These are phyloP conservation scores for Dendrolimus houi DNA, from an alignment of 2,888 invertebrate species.

Conservation along the genomic window DNA sequence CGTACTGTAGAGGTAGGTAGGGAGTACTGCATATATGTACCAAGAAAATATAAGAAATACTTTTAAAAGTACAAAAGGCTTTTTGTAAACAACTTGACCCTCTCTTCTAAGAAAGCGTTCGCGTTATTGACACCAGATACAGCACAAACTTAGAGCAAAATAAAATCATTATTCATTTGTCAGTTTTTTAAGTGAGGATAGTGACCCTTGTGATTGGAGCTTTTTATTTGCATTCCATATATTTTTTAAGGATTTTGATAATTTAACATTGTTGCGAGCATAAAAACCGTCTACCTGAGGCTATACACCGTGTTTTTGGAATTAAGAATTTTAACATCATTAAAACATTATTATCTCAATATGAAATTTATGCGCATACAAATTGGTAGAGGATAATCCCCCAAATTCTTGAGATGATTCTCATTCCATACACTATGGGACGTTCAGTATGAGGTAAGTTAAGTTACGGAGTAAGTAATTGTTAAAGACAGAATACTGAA, in stretches of 20 bases:
- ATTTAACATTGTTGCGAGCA: constrained; percentile 13
- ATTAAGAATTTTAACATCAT: background rate
- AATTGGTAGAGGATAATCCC: too few species aligned
- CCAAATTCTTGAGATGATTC: too few species aligned
- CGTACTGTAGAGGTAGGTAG: too few species aligned
- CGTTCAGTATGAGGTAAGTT: too few species aligned
- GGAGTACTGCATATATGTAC: too few species aligned
- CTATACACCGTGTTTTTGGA: background rate
- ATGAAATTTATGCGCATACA: background rate
- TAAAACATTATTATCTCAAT: background rate
- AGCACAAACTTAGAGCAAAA: constrained; percentile 3
- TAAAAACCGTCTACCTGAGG: constrained; percentile 9
- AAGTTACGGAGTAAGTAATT: too few species aligned
- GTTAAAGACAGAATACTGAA: too few species aligned
- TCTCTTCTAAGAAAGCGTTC: background rate
- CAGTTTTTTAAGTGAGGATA: constrained; percentile 10
- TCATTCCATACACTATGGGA: too few species aligned
- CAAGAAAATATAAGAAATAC: too few species aligned
- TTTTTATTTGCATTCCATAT: constrained; percentile 22
- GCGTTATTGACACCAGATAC: constrained; percentile 4
- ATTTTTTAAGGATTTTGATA: constrained; percentile 13
- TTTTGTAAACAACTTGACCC: too few species aligned
- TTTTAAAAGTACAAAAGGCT: too few species aligned
- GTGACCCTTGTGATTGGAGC: constrained; percentile 22
- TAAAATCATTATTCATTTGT: constrained; percentile 15